Evolutionary conservation across 2,797 vertebrate species (phyloP), one percentile per base, ranked within the genome.

Genomic region (Menidia menidia): DNA sequence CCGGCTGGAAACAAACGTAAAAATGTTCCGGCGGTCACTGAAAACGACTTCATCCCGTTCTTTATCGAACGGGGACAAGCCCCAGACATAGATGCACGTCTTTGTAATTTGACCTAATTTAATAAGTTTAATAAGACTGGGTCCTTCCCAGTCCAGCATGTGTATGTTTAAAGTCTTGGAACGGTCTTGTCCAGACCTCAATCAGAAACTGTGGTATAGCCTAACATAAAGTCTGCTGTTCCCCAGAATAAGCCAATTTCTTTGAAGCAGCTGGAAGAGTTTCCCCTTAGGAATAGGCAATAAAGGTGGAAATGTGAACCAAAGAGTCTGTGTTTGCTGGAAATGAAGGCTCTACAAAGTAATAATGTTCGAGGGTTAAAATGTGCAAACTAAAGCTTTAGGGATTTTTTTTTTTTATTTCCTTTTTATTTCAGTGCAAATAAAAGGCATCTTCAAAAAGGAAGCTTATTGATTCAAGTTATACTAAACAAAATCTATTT

Each of bases 1-100:
- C 60, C 56, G 78, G 16, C 76, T 25, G 45, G 87, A 87, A 92
- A 91, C 90, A 85, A 83, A 68, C 2, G 2, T 39, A 4, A 31
- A 9, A 1, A 0, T 0, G 19, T 68, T 79, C 10, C 42, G 1
- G 15, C 42, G 0, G 15, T 32, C 60, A 4, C 13, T 11, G 19
- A 15, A 63, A 64, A 3, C 0, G 5, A 10, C 12, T 18, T 50
- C 18, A 25, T 50, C 35, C 25, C 25, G 25, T 25, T 25, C 25
- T 25, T 25, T 2, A 25, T 25, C 25, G 25, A 25, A 25, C 25
- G 25, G 25, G 25, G 25, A 25, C 25, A 25, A 25, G 25, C 25
- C 25, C 1, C 25, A 25, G 25, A 25, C 25, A 1, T 25, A 25
- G 25, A 25, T 25, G 25, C 25, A 25, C 25, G 25, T 25, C 25